Evolutionary conservation across 2,888 invertebrate species (phyloP), one percentile per base, ranked within the genome.

Genomic region (Thymelicus acteon): DNA sequence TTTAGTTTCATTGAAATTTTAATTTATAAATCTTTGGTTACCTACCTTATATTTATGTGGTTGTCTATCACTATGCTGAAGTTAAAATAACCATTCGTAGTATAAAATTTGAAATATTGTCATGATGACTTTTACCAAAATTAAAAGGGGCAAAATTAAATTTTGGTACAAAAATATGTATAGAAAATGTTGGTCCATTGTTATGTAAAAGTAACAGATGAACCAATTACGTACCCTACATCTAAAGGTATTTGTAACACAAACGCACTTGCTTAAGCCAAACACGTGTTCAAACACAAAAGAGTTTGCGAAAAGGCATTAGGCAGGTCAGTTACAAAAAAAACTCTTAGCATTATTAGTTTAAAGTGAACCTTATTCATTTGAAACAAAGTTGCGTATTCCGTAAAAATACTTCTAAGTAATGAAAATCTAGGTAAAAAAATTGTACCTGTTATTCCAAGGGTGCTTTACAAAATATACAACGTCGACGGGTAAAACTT

Each of bases 261-360:
- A 75, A 75, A 72, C 66, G 67, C 72, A 71, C 71, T 74, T 70
- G 74, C 73, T 69, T 68, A 74, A 74, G 73, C 73, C 67, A 49
- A 73, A 74, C 75, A 75, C 74, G 75, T 75, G 75, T 71, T 72
- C 63, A 40, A 58, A 69, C 63, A 74, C 71, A 74, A 74, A 73
- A 72, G 74, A 64, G 58, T 70, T 70, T 72, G 72, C 73, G 66
- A 72, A 72, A 72, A 72, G 61, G 63, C 40, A 58, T 73, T 75
- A 73, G 71, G 75, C 71, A 69, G 72, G 72, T 62, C 61, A 61
- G 61, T 49, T 61, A 44, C 44, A 19, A 62, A 47, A 54, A 48
- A 61, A 47, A 47, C 31, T n/a, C 3, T 52, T 5, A 7, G 6
- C 6, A 15, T 52, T 15, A 8, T 12, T 2, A 39, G 2, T 3